Evolutionary conservation across 2,888 invertebrate genomes (phyloP), one percentile per base, ranked within the genome.

Genomic region (Chymomyza fuscimana): DNA sequence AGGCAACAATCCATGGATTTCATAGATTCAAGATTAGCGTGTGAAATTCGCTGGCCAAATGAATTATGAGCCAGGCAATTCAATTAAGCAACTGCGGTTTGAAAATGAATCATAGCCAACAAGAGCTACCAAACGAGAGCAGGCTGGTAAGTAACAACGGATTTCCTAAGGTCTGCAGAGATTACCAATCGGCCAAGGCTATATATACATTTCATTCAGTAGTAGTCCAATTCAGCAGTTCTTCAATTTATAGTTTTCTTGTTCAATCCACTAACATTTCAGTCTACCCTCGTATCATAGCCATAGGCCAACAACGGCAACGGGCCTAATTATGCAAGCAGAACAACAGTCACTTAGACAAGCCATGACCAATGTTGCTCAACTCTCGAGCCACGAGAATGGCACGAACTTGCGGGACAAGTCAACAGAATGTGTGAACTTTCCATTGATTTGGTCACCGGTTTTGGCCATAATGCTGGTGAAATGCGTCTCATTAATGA

Each of bases 21-120:
- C 46, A 61, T 36, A 66, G 52, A 65, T 46, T 64, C 56, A 52
- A 68, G 72, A 75, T 70, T 66, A 71, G 67, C 73, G 82, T 85
- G 82, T 70, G 85, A 85, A 77, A 71, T 68, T 69, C 10, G 61
- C 36, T 51, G 36, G 50, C 51, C 29, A 67, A 70, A 51, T 69
- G 56, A 59, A 62, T 71, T 73, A 61, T 68, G 68, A 70, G 65
- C 72, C 85, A 80, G 74, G 85, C 80, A 72, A 72, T 66, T 80
- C 74, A 80, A 81, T 85, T 81, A 85, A 78, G 71, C 63, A 81
- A 81, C 72, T 50, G 62, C 61, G 66, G 22, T 69, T 64, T 46
- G 16, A 76, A 75, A 66, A 70, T 71, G 69, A 79, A 76, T 69
- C 77, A 77, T 82, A 80, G 78, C 63, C 71, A 72, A 65, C 58